Percentiles rank a stretch among this genome's conserved stretches.
Conservation (phyloP, 2,888 invertebrate genomes). For the Empis stercorea region DNA sequence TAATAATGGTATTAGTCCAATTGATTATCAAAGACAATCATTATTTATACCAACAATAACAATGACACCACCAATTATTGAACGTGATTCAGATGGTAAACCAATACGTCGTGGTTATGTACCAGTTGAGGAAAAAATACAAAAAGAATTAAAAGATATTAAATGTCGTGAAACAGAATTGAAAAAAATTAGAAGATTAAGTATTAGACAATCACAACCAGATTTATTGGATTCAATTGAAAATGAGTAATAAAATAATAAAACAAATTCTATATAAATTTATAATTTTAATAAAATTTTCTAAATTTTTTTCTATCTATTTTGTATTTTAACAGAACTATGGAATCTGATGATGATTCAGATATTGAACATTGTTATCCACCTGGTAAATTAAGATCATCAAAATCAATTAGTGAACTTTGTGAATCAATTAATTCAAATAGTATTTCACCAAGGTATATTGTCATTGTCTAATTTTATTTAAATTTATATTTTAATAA, state of each 20-base stretch:
- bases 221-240: slow-evolving; percentile 48
- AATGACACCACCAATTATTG: slow-evolving; percentile 36
- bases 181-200: slow-evolving; percentile 51
- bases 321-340: slow-evolving; percentile 15
- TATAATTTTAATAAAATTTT: no score
- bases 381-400: slow-evolving; percentile 48
- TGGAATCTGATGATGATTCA: slow-evolving; percentile 44
- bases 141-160: slow-evolving; percentile 74
- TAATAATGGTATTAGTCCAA: slow-evolving; percentile 11
- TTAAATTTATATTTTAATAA: not conserved
- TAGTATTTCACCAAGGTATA: slow-evolving; percentile 21
- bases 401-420: slow-evolving; percentile 54
- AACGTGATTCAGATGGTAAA: slow-evolving; percentile 47
- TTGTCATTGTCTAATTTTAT: no score
- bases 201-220: slow-evolving; percentile 47
- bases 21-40: slow-evolving; percentile 20
- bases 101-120: slow-evolving; percentile 63
- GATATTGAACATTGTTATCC: slow-evolving; percentile 47
- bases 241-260: slow-evolving; percentile 43
- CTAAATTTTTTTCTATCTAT: not conserved
- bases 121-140: slow-evolving; percentile 79
- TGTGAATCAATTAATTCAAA: slow-evolving; percentile 42
- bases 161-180: slow-evolving; percentile 68
- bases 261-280: no score
- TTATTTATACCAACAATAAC: slow-evolving; percentile 26